Conservation (phyloP, 2,113 vertebrate species). For the Heptranchias perlo region DNA sequence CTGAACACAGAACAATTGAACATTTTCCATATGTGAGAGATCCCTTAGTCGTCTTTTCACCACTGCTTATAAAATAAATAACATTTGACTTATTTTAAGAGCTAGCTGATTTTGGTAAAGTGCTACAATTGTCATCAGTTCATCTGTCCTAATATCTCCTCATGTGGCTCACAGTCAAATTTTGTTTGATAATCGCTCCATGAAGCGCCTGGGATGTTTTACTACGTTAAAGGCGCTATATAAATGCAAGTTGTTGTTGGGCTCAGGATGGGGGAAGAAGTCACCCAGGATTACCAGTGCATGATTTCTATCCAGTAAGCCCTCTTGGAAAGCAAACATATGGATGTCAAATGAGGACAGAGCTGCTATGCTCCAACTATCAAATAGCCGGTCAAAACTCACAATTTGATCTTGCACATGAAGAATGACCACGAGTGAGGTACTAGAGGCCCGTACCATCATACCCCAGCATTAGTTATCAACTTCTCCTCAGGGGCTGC, state of each 20-base stretch:
- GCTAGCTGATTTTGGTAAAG: no score
- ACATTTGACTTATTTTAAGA: background rate
- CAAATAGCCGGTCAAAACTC: background rate
- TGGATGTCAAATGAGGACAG: background rate
- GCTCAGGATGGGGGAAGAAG: background rate
- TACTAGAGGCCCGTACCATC: background rate
- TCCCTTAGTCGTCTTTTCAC: background rate
- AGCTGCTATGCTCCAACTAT: background rate
- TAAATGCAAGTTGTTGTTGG: no score
- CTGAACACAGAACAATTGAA: background rate
- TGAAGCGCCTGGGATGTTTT: background rate
- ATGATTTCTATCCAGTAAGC: background rate
- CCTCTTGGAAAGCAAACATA: background rate
- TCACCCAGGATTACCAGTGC: background rate
- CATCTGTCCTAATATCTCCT: background rate
- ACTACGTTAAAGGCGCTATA: no score
- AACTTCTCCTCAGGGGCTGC: no score
- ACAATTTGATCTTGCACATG: background rate
- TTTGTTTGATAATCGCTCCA: background rate
- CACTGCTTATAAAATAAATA: background rate
- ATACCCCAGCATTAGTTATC: no score
- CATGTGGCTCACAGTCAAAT: background rate
- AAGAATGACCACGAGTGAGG: background rate
- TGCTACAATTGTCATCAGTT: background rate
- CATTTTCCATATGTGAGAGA: background rate